Evolutionary conservation across 2,888 invertebrate species (phyloP), one percentile per base, ranked within the genome.

Genomic region (Pediacus dermestoides): DNA sequence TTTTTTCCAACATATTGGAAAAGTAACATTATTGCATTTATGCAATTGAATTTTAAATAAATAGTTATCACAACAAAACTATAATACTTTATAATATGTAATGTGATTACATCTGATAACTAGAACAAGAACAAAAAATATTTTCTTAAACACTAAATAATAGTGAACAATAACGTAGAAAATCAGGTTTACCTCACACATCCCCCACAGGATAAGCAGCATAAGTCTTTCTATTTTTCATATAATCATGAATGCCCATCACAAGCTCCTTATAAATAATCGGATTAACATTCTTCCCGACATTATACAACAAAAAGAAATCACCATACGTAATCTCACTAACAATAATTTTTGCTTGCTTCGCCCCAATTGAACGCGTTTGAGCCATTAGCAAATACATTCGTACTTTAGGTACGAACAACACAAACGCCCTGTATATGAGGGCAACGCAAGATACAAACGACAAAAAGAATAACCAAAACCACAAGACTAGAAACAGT

Each of bases 221-320:
- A n/a, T 28, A 28, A 13, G 4, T 13, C 12, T 28, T 28, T 3
- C 28, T 3, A 13, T 28, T 28, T 18, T 18, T 11, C 3, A 56
- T 38, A 16, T 44, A 37, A 13, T 57, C 55, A 37, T 57, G 45
- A 16, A 60, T 40, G 4, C 45, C 53, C 7, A 33, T 21, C 1
- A 85, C 66, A 28, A 86, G 64, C 51, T 85, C 82, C 46, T 75
- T 74, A 62, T 78, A 85, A 33, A 82, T 69, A 10, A 80, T 67
- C 0, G 82, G 81, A 63, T 84, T 83, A 52, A 88, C 76, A 64
- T 89, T 89, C 58, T 82, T 82, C 39, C 85, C 81, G 30, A 89
- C 71, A 59, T 83, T 79, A 62, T 83, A 80, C 6, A 89, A 67
- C 18, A 89, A 62, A 64, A 88, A 88, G 82, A 87, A 88, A 64